Conservation (phyloP, 2,113 vertebrate genomes). For the Casuarius casuarius region DNA sequence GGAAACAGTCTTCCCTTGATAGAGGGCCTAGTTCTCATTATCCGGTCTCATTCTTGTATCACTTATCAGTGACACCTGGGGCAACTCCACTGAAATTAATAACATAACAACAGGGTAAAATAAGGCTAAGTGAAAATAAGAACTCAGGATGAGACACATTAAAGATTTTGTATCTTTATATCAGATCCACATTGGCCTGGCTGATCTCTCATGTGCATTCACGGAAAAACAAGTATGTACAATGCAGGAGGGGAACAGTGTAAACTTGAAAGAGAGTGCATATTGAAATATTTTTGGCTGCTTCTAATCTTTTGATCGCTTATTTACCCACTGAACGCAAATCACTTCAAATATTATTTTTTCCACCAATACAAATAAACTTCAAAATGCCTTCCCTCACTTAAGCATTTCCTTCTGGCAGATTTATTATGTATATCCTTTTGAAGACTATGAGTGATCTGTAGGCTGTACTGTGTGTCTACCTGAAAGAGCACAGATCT, state of each 20-base stretch:
- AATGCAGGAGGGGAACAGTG: background rate
- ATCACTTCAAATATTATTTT: background rate
- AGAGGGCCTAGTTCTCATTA: background rate
- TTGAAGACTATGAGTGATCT: background rate
- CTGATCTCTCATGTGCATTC: background rate
- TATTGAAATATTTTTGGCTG: background rate
- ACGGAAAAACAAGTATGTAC: background rate
- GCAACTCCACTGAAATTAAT: background rate
- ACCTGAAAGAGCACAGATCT: background rate
- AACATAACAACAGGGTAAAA: background rate
- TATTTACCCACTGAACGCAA: background rate
- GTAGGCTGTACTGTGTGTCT: background rate
- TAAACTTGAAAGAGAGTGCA: background rate
- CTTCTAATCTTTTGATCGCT: background rate
- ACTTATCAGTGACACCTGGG: background rate
- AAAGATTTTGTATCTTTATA: background rate
- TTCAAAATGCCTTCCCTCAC: background rate
- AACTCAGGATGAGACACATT: background rate
- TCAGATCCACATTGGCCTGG: background rate
- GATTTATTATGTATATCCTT: background rate
- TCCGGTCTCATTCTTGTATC: background rate
- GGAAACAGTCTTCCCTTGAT: background rate
- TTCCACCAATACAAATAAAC: background rate
- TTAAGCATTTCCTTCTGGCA: background rate
- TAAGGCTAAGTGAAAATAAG: background rate